Percentiles rank a stretch among this genome's conserved stretches.
These are phyloP conservation scores for Eulemur mongoz DNA, from an alignment of 2,797 vertebrate genomes.

Conservation along the genomic window DNA sequence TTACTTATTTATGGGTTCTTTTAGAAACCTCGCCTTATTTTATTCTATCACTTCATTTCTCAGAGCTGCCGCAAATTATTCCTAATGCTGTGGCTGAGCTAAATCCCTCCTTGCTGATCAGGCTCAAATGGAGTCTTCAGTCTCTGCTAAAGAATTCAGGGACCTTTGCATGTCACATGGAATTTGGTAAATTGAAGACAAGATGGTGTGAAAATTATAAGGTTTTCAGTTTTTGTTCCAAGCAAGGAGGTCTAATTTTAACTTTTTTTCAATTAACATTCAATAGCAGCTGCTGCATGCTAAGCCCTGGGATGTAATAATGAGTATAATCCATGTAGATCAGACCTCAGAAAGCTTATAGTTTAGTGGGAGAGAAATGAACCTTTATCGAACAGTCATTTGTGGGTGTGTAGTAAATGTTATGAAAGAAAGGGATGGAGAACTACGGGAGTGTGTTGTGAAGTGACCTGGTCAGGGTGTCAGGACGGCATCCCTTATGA, in stretches of 20 bases:
- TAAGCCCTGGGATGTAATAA: background rate
- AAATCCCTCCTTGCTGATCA: background rate
- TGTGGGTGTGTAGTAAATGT: background rate
- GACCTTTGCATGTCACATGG: background rate
- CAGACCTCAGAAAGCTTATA: background rate
- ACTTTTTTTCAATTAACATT: constrained; percentile 36
- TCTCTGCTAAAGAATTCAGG: background rate
- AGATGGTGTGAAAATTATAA: background rate
- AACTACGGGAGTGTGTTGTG: background rate
- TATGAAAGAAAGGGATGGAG: background rate
- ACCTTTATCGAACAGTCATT: background rate
- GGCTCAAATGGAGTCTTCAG: background rate
- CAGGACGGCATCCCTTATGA: background rate
- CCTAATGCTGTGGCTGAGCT: background rate
- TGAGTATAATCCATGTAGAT: background rate
- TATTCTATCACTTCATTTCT: background rate
- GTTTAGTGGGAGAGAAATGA: background rate
- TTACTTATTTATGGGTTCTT: background rate
- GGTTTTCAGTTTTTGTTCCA: background rate
- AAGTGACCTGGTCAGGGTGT: background rate
- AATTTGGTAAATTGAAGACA: constrained; percentile 20
- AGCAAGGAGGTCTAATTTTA: constrained; percentile 33
- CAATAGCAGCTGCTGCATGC: background rate
- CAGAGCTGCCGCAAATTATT: background rate
- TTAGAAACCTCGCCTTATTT: background rate